Evolutionary conservation across 2,888 invertebrate species (phyloP).

Genomic region (Drosophila austrosaltans): DNA sequence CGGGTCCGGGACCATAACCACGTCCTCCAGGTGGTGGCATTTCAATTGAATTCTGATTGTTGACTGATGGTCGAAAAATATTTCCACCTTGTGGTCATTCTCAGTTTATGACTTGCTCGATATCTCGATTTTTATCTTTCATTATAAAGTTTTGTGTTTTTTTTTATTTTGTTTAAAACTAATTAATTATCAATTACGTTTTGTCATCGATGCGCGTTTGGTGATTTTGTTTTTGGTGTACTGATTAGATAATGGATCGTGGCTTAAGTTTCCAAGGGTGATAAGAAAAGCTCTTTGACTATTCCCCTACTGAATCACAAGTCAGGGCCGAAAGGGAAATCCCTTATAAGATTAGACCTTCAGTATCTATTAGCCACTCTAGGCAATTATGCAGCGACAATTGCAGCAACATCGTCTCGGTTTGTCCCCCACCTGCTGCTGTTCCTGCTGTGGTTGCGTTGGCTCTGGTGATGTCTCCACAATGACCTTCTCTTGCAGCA

Average conservation of each 20-base stretch:
- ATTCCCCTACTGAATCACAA: slow-evolving; percentile 4
- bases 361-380: background rate
- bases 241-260: slow-evolving; percentile 50
- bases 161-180: slow-evolving; percentile 21
- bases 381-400: slow-evolving; percentile 39
- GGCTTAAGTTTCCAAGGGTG: slow-evolving; percentile 43
- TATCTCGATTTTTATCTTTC: slow-evolving; percentile 1
- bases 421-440: background rate
- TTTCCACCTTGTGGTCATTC: background rate
- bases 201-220: slow-evolving; percentile 35
- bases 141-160: background rate
- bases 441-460: background rate
- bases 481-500: slow-evolving; percentile 4
- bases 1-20: slow-evolving; percentile 44
- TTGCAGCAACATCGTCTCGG: slow-evolving; percentile 29
- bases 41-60: slow-evolving; percentile 22
- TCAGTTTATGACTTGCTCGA: slow-evolving; percentile 1
- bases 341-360: slow-evolving; percentile 10
- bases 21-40: slow-evolving; percentile 63
- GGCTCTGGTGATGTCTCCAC: background rate
- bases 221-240: slow-evolving; percentile 51
- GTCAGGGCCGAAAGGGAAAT: slow-evolving; percentile 12
- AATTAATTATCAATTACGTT: slow-evolving; percentile 71
- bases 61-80: slow-evolving; percentile 12
- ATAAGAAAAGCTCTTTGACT: slow-evolving; percentile 9